Evolutionary conservation across 2,888 invertebrate species (phyloP).

Genomic region (Hyalella azteca): DNA sequence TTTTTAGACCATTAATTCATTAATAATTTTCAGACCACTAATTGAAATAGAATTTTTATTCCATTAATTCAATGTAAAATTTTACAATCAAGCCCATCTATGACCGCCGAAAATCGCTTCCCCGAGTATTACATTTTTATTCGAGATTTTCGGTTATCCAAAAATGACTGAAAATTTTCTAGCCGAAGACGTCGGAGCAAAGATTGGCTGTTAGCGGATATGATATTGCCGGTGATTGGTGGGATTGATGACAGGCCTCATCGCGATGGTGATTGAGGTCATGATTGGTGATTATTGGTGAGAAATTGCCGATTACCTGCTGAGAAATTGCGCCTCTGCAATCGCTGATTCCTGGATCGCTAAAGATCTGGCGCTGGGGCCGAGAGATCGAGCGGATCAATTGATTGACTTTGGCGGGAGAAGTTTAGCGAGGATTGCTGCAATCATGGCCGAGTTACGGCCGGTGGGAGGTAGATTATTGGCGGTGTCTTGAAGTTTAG

Average conservation of each 20-base stretch:
- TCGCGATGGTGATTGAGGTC: constrained; percentile 33
- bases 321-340: constrained; percentile 32
- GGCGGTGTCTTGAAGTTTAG: constrained; percentile 2
- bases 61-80: too few relatives aligned
- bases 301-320: constrained; percentile 34
- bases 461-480: background rate
- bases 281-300: constrained; percentile 37
- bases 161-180: too few relatives aligned
- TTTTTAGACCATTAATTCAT: too few relatives aligned
- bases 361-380: background rate
- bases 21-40: too few relatives aligned
- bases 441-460: constrained; percentile 15
- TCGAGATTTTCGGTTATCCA: too few relatives aligned
- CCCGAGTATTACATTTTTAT: too few relatives aligned
- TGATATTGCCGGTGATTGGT: constrained; percentile 28
- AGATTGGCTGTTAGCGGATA: constrained; percentile 5
- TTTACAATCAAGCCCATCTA: too few relatives aligned
- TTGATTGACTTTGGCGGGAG: constrained; percentile 2
- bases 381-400: background rate
- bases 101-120: too few relatives aligned
- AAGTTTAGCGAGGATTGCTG: background rate
- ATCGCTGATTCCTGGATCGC: background rate
- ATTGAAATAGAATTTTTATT: too few relatives aligned
- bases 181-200: too few relatives aligned
- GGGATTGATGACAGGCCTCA: constrained; percentile 33